Evolutionary conservation across 2,888 invertebrate species (phyloP), one percentile per base, ranked within the genome.

Genomic region (Dolichopus griseipennis): DNA sequence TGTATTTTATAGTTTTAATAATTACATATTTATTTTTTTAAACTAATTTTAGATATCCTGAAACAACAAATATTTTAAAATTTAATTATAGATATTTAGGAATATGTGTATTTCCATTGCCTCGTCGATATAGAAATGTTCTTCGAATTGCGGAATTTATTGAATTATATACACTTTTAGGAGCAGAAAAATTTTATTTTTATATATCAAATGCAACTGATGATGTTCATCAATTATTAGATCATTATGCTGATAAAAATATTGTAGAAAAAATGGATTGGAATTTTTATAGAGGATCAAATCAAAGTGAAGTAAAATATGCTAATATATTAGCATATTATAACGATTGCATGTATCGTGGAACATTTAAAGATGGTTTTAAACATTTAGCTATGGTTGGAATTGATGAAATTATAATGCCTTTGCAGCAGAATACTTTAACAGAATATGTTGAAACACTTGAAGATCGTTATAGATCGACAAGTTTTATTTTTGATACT

Each of bases 251-350:
- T 34, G 70, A 72, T 0, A 65, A 71, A 2, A 77, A 77, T 0
- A 37, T 78, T 15, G 81, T 78, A 2, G 78, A 81, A 15, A 73
- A 83, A 22, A 76, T 83, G 10, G 76, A 77, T 1, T 84, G 84
- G 84, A 77, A 81, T 71, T 73, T 81, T 41, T 69, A 76, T 5
- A 70, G 71, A 7, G 75, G 79, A 8, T 72, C 75, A 62, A 72
- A 76, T 33, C 76, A 81, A 68, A 70, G 72, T 62, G 83, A 83
- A 27, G 73, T 84, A 1, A 78, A 83, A 66, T 78, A 80, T 2
- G 92, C 92, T 75, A 94, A 93, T 0, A 85, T 92, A 71, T 93
- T 95, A 78, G 94, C 93, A 0, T 93, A 95, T 61, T 87, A 94
- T 75, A 95, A 95, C 81, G 95, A 95, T 81, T 95, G 95, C 80